These are phyloP conservation scores for Apodemia duryi DNA, from an alignment of 2,888 invertebrate species.

Conservation along the genomic window DNA sequence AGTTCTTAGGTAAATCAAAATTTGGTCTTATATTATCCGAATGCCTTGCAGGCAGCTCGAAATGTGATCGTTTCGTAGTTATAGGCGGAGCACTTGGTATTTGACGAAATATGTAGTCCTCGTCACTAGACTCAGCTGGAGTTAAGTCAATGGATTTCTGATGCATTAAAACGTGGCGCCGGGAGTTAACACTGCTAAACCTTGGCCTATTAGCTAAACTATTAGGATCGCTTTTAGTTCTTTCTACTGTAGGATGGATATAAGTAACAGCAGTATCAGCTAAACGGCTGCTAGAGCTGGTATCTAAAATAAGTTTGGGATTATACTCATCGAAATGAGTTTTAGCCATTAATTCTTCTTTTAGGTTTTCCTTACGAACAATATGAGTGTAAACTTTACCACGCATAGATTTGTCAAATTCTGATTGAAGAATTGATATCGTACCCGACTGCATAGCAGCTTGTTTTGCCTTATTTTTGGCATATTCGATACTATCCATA, in stretches of 20 bases:
- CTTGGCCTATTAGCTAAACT: conserved; percentile 86
- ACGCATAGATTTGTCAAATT: conserved; percentile 79
- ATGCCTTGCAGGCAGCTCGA: conserved; percentile 80
- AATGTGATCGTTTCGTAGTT: conserved; percentile 85
- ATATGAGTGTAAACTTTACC: conserved; percentile 62
- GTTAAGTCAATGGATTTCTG: conserved; percentile 92
- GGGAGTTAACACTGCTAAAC: conserved; percentile 84
- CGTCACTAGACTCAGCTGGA: conserved; percentile 91
- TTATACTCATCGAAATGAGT: conserved; percentile 86
- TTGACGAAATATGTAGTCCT: conserved; percentile 88
- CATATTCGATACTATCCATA: conserved; percentile 78
- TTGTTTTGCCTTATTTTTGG: conserved; percentile 76
- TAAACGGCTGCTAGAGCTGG: conserved; percentile 73
- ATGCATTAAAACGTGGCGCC: conserved; percentile 90
- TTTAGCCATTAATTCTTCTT: conserved; percentile 82
- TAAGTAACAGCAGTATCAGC: conserved; percentile 77
- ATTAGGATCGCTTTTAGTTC: conserved; percentile 93
- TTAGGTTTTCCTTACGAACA: conserved; percentile 76
- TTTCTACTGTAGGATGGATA: conserved; percentile 86
- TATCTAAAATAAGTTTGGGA: conserved; percentile 80
- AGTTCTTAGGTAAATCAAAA: conserved; percentile 86
- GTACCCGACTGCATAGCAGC: conserved; percentile 59
- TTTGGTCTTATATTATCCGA: conserved; percentile 81
- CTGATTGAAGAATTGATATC: conserved; percentile 79
- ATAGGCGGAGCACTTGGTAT: conserved; percentile 86